Base-by-base conservation (phyloP, 2,113 vertebrate species). In the Pteronura brasiliensis region DNA sequence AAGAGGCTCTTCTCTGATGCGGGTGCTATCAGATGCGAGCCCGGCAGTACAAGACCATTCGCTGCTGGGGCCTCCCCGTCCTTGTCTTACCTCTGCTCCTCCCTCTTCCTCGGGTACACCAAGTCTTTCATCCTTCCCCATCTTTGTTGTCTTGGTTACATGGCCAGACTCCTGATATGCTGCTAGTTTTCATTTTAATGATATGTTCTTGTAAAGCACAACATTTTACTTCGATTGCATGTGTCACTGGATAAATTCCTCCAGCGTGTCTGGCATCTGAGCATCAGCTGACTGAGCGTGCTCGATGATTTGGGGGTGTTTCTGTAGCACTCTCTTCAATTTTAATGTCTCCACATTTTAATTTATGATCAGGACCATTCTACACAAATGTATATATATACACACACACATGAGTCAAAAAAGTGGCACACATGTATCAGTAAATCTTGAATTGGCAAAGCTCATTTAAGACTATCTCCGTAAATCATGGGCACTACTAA, bases 141-240 rank as follows among this genome's bases (percentile, higher is more conserved):
- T 97, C 97, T 98, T 98, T 98, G 99, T 99, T 98, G 99, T 99
- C 99, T 99, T 99, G 98, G 99, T 99, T 99, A 99, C 99, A 97
- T 44, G 97, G 98, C 97, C 98, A 98, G 98, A 96, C 94, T 98
- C 97, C 94, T 97, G 97, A 98, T 97, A 97, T 0, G 88, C 97
- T 95, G 98, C 98, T 98, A 98, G 98, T 98, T 98, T 98, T 98
- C 98, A 98, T 99, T 98, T 98, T 98, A 98, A 99, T 98, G 98
- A 98, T 97, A 98, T 15, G 89, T 98, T 98, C 98, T 98, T 67
- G 72, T 96, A 98, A 98, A 98, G 98, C 98, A 98, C 98, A 98
- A 98, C 99, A 98, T 99, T 99, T 99, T 98, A 95, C 98, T 98
- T 97, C 98, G 93, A 95, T 96, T 97, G 96, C 93, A 93, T 93